Conservation (phyloP, 2,113 vertebrate genomes). For the Accipiter virgatus region DNA sequence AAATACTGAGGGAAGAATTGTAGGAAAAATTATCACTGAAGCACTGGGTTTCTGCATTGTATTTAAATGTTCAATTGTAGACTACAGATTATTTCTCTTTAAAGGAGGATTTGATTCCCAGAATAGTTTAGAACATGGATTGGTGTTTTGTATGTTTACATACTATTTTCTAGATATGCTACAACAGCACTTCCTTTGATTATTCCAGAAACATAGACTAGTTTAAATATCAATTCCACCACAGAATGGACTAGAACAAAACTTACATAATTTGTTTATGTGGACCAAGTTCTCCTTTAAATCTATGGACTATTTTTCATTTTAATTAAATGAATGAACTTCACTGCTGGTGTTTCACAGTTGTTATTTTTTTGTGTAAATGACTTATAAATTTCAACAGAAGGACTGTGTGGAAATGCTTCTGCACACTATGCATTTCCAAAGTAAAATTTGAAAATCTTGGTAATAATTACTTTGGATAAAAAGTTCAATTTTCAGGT, state of each 20-base stretch:
- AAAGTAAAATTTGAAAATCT: conserved; percentile 34
- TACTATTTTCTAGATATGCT: conserved; percentile 22
- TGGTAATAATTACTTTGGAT: neutral
- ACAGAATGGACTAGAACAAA: conserved; percentile 27
- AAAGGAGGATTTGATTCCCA: conserved; percentile 66
- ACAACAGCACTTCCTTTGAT: conserved; percentile 29
- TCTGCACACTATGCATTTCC: neutral
- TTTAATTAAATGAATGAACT: conserved; percentile 60
- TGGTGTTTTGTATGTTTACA: conserved; percentile 43
- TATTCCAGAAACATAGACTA: conserved; percentile 23
- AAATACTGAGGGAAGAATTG: neutral
- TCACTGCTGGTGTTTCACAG: conserved; percentile 25
- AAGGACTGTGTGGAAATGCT: conserved; percentile 28
- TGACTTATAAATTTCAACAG: neutral
- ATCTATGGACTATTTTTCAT: conserved; percentile 47
- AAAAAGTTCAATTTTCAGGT: neutral
- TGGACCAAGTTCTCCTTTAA: conserved; percentile 69
- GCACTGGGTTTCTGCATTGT: conserved; percentile 47
- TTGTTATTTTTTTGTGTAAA: neutral
- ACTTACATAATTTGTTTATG: neutral
- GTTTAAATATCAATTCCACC: conserved; percentile 23
- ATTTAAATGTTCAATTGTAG: conserved; percentile 47
- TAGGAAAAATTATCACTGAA: conserved; percentile 29
- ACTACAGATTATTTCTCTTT: conserved; percentile 46
- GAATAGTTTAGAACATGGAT: conserved; percentile 31